These are phyloP conservation scores for Brachionus paranguensis DNA, from an alignment of 1,140 invertebrate species.

Conservation along the genomic window DNA sequence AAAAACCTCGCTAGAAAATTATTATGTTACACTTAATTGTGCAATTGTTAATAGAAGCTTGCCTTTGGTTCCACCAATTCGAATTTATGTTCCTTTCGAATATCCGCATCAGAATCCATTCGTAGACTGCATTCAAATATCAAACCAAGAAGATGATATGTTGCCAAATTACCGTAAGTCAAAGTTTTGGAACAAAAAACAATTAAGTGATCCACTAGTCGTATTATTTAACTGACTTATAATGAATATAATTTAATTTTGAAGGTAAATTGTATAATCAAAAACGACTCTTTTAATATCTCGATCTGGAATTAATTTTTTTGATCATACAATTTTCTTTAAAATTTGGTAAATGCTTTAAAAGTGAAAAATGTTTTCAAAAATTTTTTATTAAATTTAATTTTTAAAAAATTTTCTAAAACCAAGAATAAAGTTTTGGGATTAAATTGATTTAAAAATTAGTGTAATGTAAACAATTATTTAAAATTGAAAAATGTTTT, in stretches of 20 bases:
- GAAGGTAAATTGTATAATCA: neutral
- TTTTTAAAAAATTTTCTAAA: no score
- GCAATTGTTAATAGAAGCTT: neutral
- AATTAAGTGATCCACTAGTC: neutral
- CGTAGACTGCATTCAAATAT: slow-evolving; percentile 1
- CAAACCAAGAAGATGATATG: neutral
- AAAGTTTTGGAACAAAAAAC: neutral
- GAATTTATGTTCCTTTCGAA: slow-evolving; percentile 3
- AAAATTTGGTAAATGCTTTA: no score
- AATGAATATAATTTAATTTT: neutral
- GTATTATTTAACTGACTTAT: neutral
- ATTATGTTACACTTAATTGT: slow-evolving; percentile 9
- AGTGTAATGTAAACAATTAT: neutral
- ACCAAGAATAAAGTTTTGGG: no score
- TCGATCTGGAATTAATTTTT: no score
- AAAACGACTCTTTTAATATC: no score
- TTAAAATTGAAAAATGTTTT: no score
- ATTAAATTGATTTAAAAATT: no score
- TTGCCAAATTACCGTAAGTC: neutral
- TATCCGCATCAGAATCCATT: slow-evolving; percentile 9
- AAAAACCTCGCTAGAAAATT: neutral
- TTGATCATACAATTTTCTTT: no score
- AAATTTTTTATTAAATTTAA: no score
- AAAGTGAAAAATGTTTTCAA: no score
- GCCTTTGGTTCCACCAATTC: neutral